Evolutionary conservation across 1,140 invertebrate genomes (phyloP).

Genomic region (Stegodyphus mimosarum): DNA sequence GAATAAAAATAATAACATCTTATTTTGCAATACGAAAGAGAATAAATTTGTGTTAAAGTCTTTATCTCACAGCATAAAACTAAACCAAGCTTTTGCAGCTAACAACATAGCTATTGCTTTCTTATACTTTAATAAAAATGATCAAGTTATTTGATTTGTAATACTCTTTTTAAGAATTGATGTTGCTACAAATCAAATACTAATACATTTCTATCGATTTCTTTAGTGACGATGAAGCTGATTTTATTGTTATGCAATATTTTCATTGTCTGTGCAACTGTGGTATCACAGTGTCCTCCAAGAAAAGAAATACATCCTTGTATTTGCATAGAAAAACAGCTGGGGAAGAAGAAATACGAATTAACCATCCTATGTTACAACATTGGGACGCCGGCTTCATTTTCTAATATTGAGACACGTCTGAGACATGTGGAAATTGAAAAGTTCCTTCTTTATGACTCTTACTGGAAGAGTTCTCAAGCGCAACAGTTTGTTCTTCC

Average conservation of each 20-base stretch:
- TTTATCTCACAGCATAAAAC: no score
- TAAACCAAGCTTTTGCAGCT: no score
- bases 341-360: background rate
- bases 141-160: no score
- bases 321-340: background rate
- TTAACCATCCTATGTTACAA: background rate
- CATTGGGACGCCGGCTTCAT: background rate
- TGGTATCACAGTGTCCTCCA: background rate
- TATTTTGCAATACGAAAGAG: no score
- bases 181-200: no score
- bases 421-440: background rate
- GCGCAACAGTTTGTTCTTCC: background rate
- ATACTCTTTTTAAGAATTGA: no score
- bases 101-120: no score
- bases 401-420: background rate
- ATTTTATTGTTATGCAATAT: background rate
- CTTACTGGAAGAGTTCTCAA: background rate
- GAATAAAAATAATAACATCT: no score
- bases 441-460: background rate
- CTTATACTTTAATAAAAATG: no score
- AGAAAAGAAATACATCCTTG: background rate
- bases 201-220: background rate
- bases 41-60: no score
- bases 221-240: background rate
- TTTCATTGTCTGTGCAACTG: background rate